These are phyloP conservation scores for Perdita meconis DNA, from an alignment of 2,888 invertebrate genomes.

Conservation along the genomic window DNA sequence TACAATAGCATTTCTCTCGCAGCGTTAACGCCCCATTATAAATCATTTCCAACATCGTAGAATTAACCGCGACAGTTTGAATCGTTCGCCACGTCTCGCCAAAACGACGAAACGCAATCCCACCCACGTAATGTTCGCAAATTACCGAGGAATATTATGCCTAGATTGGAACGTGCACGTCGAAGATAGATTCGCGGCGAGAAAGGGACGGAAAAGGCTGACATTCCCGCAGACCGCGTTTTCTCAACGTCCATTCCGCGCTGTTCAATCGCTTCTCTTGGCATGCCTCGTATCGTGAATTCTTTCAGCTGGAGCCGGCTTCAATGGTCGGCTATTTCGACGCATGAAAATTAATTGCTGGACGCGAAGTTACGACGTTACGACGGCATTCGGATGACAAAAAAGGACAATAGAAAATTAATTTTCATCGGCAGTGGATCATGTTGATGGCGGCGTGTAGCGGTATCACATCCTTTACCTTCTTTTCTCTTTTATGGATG, in stretches of 20 bases:
- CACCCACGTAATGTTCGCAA: conserved; percentile 17
- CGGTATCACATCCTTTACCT: too few relatives aligned
- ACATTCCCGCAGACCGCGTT: conserved; percentile 38
- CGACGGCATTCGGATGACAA: background rate
- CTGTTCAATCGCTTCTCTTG: conserved; percentile 25
- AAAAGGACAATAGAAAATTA: background rate
- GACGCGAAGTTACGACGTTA: conserved; percentile 3
- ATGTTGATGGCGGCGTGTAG: too few relatives aligned
- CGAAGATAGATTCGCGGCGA: conserved; percentile 25
- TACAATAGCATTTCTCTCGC: background rate
- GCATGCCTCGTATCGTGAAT: conserved; percentile 18
- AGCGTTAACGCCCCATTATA: background rate
- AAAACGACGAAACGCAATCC: background rate
- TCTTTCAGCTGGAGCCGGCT: conserved; percentile 20
- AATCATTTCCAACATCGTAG: background rate
- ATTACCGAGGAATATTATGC: conserved; percentile 27
- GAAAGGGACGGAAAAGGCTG: conserved; percentile 45
- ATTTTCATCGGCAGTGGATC: background rate
- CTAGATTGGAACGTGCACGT: conserved; percentile 8
- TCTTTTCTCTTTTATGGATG: too few relatives aligned
- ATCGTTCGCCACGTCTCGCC: conserved; percentile 10
- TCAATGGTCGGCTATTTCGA: conserved; percentile 24
- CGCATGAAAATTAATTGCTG: conserved; percentile 20
- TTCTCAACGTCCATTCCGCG: conserved; percentile 30
- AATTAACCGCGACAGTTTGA: background rate